Base-by-base conservation (phyloP, 2,888 invertebrate species). In the Hypomecis atomaria region DNA sequence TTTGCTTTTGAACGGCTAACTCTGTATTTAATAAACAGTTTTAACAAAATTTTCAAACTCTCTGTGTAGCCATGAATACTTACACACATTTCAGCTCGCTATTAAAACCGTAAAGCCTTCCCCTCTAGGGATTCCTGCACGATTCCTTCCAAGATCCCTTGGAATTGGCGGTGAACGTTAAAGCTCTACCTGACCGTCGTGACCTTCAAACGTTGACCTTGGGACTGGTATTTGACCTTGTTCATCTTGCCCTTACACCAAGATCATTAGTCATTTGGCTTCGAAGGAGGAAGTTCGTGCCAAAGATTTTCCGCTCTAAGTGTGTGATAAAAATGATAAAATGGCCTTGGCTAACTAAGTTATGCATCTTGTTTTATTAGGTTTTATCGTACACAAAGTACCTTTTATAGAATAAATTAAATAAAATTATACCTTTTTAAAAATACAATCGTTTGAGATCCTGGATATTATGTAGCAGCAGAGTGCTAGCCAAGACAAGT, bases 111-210 rank as follows among this genome's bases (percentile, higher is more conserved):
- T 50, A 44, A 56, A 38, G 23, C n/a, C 45, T 36, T 50, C 11
- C 52, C 57, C 58, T 36, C 36, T 0, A 43, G 62, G 58, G 58
- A 62, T 62, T 42, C 58, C 57, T 53, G n/a, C 58, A 58, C 62
- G 62, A 58, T 36, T 40, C 8, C 58, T 4, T 36, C 6, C 44
- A 48, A 44, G 59, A 59, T 59, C 54, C 47, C 34, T 52, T 54
- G 58, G 58, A 58, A 63, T 57, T 49, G 50, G 44, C 34, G 59
- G 48, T 58, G 59, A 64, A 50, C 54, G 23, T 64, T 45, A 64
- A 63, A 49, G 49, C 42, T 55, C 50, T 55, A 58, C 62, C 62
- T 62, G 57, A 36, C 47, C 7, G 37, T n/a, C 6, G 13, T 55
- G 50, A 45, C 64, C 64, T 64, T 64, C 23, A 11, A 44, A 37